Evolutionary conservation across 2,888 invertebrate genomes (phyloP), one percentile per base, ranked within the genome.

Genomic region (Drosophila mettleri): DNA sequence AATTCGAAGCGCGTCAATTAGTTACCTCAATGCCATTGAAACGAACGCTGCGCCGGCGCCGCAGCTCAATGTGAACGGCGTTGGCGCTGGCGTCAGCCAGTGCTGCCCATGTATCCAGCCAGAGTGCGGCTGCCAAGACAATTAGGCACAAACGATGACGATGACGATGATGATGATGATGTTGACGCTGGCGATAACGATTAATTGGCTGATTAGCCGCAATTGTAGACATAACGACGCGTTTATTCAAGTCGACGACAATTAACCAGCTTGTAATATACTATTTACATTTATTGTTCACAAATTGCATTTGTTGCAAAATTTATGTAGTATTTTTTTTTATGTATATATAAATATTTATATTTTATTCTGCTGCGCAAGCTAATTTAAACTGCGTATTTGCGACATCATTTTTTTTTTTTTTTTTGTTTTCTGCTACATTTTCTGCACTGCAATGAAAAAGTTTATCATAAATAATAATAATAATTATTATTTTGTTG

Each of bases 11-110:
- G 34, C 34, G 0, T 6, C 14, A 8, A 43, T 41, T 41, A 41
- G 27, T 90, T 74, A 92, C 92, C 91, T 92, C 90, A 82, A 90
- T 80, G 82, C 90, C 91, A 84, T 92, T 90, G 59, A 88, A 75
- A 46, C 84, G 83, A 58, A 92, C 80, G 80, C 89, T 89, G 64
- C 88, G 88, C 74, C 89, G 90, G 80, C 90, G 90, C 62, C 90
- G 89, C 79, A 92, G 83, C 81, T 89, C 89, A 55, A 92, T 90
- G 73, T 87, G 90, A 54, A 91, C 67, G 18, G 69, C 70, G 38
- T 64, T 46, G 24, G 18, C 59, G 49, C 59, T 43, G 27, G 7
- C 36, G 20, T 46, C 5, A 45, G 5, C 64, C 66, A 69, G 57
- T 65, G 33, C 34, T 59, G 53, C 34, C 66, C 63, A 53, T 72